Conservation (phyloP, 2,888 invertebrate species). For the Latheticus oryzae region DNA sequence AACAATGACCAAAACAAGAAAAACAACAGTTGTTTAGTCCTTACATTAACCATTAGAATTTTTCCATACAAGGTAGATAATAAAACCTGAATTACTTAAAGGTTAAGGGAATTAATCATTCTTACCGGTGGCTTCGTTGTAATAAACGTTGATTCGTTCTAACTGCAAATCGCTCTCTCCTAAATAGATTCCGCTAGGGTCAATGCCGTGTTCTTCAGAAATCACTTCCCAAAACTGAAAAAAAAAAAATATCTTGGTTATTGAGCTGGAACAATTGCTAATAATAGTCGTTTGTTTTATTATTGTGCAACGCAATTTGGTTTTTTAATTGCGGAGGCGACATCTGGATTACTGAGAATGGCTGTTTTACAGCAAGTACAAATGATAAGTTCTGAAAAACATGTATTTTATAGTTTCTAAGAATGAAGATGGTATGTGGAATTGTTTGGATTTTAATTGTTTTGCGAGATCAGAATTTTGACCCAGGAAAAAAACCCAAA, state of each 20-base stretch:
- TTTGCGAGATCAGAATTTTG: too few relatives aligned
- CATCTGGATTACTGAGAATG: conserved; percentile 3
- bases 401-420: too few relatives aligned
- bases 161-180: conserved; percentile 89
- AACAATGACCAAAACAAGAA: conserved; percentile 9
- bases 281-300: conserved; percentile 22
- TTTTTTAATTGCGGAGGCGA: conserved; percentile 16
- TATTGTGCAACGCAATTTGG: neutral
- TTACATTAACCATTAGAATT: neutral
- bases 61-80: too few relatives aligned
- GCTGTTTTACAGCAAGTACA: too few relatives aligned
- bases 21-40: too few relatives aligned
- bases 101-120: conserved; percentile 4
- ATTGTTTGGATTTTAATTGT: too few relatives aligned
- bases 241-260: conserved; percentile 42
- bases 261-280: conserved; percentile 26
- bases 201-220: conserved; percentile 92
- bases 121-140: conserved; percentile 87
- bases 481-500: too few relatives aligned
- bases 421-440: too few relatives aligned
- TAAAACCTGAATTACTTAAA: too few relatives aligned
- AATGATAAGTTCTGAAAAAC: too few relatives aligned
- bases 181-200: conserved; percentile 81
- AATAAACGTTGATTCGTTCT: conserved; percentile 91
- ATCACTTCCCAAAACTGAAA: conserved; percentile 92